Percentiles rank a stretch among this genome's conserved stretches.
Conservation (phyloP, 2,888 invertebrate genomes). For the Cremastinae sp. region DNA sequence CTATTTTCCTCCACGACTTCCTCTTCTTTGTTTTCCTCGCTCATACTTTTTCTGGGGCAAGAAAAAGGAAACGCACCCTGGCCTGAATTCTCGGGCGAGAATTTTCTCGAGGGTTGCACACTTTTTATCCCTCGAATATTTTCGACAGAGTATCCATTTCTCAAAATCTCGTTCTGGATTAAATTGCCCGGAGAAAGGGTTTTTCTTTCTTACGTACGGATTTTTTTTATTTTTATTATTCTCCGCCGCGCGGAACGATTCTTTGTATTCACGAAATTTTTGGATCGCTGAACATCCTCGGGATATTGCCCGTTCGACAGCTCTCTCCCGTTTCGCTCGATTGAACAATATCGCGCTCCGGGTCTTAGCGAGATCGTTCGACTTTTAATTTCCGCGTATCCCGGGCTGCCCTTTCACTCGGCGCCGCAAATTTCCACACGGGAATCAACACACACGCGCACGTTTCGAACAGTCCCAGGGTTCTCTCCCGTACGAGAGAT, state of each 20-base stretch:
- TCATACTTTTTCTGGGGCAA: background rate
- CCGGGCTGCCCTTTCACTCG: conserved; percentile 7
- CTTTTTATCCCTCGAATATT: no score
- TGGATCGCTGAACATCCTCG: background rate
- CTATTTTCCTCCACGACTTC: conserved; percentile 15
- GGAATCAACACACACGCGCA: background rate
- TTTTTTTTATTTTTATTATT: no score
- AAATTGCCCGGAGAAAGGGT: no score
- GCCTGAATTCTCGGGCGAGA: background rate
- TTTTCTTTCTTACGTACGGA: no score
- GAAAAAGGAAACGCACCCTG: background rate
- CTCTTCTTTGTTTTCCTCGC: conserved; percentile 7
- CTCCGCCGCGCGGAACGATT: no score
- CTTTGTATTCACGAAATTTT: no score
- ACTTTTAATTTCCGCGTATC: conserved; percentile 17
- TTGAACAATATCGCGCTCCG: conserved; percentile 4
- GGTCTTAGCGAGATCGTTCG: conserved; percentile 3
- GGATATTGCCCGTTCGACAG: conserved; percentile 1
- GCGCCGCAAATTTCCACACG: conserved; percentile 2
- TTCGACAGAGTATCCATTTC: no score
- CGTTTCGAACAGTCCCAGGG: conserved; percentile 23
- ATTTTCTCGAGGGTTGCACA: no score
- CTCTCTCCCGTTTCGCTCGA: conserved; percentile 5
- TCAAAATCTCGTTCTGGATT: no score
- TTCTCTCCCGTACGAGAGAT: conserved; percentile 41